Percentiles rank a stretch among this genome's conserved stretches.
Evolutionary conservation across 2,113 vertebrate species (phyloP).

Genomic region (Platysternon megacephalum): DNA sequence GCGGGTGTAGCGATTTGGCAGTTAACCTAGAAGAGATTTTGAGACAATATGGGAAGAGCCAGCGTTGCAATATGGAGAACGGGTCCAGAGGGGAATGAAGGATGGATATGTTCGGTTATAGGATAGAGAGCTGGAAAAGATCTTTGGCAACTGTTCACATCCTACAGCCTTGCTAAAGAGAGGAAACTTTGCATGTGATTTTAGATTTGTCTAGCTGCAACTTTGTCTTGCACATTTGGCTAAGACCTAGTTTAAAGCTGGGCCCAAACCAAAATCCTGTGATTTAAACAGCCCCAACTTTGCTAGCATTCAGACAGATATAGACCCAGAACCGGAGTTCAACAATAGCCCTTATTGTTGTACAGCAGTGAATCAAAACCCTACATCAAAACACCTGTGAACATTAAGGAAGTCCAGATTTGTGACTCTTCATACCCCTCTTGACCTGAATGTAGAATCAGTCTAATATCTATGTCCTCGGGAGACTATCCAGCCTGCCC

Average conservation of each 20-base stretch:
- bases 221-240: background rate
- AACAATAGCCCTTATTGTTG: accelerated
- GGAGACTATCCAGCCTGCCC: background rate
- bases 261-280: background rate
- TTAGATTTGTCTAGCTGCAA: accelerated
- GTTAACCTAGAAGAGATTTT: background rate
- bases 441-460: background rate
- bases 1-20: background rate
- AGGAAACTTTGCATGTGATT: background rate
- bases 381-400: background rate
- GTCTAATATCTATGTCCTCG: background rate
- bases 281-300: background rate
- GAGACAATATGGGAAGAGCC: background rate
- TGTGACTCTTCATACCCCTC: background rate
- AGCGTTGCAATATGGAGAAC: accelerated
- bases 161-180: background rate
- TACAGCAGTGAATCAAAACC: background rate
- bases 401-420: background rate
- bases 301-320: accelerated
- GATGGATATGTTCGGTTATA: background rate
- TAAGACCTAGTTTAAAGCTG: background rate
- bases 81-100: background rate
- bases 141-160: background rate
- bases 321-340: background rate
- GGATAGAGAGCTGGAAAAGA: background rate